Evolutionary conservation across 2,797 vertebrate species (phyloP).

Genomic region (Rhinatrema bivittatum): DNA sequence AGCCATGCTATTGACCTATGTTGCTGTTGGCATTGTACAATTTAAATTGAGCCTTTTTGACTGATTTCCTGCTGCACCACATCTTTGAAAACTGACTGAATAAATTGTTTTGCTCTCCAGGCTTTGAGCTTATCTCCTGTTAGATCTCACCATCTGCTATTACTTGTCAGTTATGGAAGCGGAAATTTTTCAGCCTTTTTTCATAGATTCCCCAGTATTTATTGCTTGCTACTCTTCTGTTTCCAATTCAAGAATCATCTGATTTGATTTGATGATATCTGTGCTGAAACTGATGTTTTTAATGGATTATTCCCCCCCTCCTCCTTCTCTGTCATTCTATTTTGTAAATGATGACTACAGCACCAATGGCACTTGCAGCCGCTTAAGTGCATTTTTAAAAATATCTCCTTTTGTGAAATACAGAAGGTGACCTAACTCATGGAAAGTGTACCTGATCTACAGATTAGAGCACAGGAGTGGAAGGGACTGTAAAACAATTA

Average conservation of each 20-base stretch:
- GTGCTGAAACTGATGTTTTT: conserved; percentile 10
- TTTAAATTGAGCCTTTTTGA: too few species aligned
- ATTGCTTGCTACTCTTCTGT: conserved; percentile 5
- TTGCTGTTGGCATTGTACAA: too few species aligned
- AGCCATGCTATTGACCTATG: too few species aligned
- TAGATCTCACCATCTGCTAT: conserved; percentile 48
- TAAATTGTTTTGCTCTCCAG: conserved; percentile 37
- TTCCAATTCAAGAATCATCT: conserved; percentile 11
- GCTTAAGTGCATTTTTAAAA: too few species aligned
- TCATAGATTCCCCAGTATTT: conserved; percentile 21
- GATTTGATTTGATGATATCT: conserved; percentile 9
- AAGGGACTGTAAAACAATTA: too few species aligned
- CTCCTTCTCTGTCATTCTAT: conserved; percentile 3
- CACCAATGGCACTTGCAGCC: too few species aligned
- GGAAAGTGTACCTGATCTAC: too few species aligned
- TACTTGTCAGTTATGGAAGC: conserved; percentile 42
- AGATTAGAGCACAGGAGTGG: too few species aligned
- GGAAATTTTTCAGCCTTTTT: conserved; percentile 14
- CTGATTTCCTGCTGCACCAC: conserved; percentile 8
- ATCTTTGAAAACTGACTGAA: conserved; percentile 36
- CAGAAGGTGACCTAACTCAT: too few species aligned
- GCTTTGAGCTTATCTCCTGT: conserved; percentile 38
- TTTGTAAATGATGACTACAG: too few species aligned
- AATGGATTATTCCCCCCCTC: background rate
- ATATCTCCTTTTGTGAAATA: too few species aligned